Percentiles rank a stretch among this genome's conserved stretches.
These are phyloP conservation scores for Bhutanitis thaidina DNA, from an alignment of 2,888 invertebrate genomes.

Conservation along the genomic window DNA sequence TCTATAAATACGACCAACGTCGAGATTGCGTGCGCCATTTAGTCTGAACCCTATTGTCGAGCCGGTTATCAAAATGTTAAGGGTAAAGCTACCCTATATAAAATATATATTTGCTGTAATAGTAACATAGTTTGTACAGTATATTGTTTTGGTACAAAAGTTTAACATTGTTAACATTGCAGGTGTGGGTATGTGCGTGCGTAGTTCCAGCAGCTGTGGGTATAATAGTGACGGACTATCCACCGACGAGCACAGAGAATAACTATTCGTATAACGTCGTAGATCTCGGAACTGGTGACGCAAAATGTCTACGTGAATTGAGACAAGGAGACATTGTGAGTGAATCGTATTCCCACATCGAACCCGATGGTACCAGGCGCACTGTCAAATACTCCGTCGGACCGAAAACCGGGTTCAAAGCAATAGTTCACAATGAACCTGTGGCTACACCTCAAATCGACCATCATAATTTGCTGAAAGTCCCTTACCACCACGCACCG, in stretches of 20 bases:
- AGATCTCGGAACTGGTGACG: constrained; percentile 75
- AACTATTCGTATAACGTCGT: constrained; percentile 70
- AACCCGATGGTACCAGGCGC: constrained; percentile 66
- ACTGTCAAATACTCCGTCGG: constrained; percentile 74
- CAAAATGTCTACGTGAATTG: constrained; percentile 63
- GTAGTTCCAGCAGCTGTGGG: constrained; percentile 39
- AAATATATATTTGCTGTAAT: neutral
- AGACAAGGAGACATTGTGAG: constrained; percentile 59
- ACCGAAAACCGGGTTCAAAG: constrained; percentile 73
- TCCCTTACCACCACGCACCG: constrained; percentile 7
- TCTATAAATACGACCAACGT: constrained; percentile 59
- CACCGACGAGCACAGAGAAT: constrained; percentile 56
- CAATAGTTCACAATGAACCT: constrained; percentile 69
- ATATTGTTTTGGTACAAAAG: neutral
- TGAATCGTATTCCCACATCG: constrained; percentile 65
- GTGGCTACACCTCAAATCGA: constrained; percentile 21
- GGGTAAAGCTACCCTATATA: constrained; percentile 38
- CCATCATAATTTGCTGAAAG: constrained; percentile 11
- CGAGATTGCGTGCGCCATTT: constrained; percentile 41
- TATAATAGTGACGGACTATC: constrained; percentile 63
- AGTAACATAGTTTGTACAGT: neutral
- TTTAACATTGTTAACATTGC: constrained; percentile 4
- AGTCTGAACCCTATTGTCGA: constrained; percentile 47
- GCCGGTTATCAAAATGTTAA: constrained; percentile 47
- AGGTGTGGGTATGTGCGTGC: constrained; percentile 36